Percentiles rank a stretch among this genome's conserved stretches.
Conservation (phyloP, 2,113 vertebrate species). For the Apodemus speciosus region DNA sequence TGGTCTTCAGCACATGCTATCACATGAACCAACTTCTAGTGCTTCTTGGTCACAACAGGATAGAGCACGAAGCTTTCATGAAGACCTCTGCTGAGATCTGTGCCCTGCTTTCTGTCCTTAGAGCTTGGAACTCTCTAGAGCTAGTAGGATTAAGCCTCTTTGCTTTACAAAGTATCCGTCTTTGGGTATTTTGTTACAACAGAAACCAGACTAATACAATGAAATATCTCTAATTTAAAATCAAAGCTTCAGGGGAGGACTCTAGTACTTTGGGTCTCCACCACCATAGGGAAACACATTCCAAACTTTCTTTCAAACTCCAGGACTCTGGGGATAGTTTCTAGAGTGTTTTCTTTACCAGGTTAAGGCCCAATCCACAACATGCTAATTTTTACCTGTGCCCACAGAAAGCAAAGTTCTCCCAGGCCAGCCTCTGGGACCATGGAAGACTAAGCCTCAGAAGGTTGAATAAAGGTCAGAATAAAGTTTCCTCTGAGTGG, state of each 20-base stretch:
- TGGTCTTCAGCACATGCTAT: background rate
- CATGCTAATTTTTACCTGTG: background rate
- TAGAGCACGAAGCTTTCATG: no score
- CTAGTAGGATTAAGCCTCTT: background rate
- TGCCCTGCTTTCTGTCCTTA: background rate
- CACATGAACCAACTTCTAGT: background rate
- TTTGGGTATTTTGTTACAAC: background rate
- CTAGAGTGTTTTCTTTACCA: background rate
- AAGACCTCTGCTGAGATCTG: background rate
- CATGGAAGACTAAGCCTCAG: background rate
- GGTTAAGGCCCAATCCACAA: background rate
- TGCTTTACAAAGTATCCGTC: background rate
- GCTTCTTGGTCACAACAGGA: background rate
- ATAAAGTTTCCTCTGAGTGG: background rate
- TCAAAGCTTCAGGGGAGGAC: background rate
- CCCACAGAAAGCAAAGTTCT: background rate
- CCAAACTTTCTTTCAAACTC: background rate
- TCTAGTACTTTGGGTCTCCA: background rate
- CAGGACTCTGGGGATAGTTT: background rate
- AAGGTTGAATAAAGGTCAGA: background rate
- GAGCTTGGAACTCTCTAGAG: no score
- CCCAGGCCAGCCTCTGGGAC: background rate
- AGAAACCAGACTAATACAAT: background rate
- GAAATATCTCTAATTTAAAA: constrained; percentile 6
- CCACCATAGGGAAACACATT: background rate